These are phyloP conservation scores for Ormia ochracea DNA, from an alignment of 2,888 invertebrate genomes.

Conservation along the genomic window DNA sequence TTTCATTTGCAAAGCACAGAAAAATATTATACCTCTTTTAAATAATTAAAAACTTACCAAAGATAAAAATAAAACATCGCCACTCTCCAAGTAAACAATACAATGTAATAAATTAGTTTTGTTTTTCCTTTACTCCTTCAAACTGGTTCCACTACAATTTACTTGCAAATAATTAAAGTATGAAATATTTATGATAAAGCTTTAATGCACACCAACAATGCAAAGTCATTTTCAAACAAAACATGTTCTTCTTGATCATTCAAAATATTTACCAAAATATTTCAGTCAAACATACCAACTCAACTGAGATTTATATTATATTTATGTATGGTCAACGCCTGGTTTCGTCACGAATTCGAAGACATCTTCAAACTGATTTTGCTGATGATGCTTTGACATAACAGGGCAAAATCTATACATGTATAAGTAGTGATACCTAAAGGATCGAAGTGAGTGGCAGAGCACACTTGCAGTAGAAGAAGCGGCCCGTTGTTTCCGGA, in stretches of 20 bases:
- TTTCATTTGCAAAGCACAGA: not conserved
- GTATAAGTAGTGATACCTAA: not conserved
- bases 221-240: slow-evolving; percentile 26
- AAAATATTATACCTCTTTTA: not conserved
- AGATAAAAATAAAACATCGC: not conserved
- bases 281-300: slow-evolving; percentile 1
- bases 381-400: slow-evolving; percentile 41
- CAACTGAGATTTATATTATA: not conserved
- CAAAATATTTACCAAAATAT: not conserved
- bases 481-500: slow-evolving; percentile 30
- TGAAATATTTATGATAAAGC: slow-evolving; percentile 37
- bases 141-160: slow-evolving; percentile 26
- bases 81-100: not conserved
- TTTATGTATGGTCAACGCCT: slow-evolving; percentile 19
- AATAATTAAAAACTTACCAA: slow-evolving; percentile 2
- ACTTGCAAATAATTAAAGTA: slow-evolving; percentile 48
- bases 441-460: not conserved
- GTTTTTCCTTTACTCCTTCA: not conserved
- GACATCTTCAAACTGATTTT: slow-evolving; percentile 35
- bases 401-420: not conserved
- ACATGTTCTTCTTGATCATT: slow-evolving; percentile 13
- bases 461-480: not conserved
- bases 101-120: slow-evolving; percentile 5
- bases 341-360: slow-evolving; percentile 43
- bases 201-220: slow-evolving; percentile 14